These are phyloP conservation scores for Lepidochitona cinerea DNA, from an alignment of 2,888 invertebrate species.

Conservation along the genomic window DNA sequence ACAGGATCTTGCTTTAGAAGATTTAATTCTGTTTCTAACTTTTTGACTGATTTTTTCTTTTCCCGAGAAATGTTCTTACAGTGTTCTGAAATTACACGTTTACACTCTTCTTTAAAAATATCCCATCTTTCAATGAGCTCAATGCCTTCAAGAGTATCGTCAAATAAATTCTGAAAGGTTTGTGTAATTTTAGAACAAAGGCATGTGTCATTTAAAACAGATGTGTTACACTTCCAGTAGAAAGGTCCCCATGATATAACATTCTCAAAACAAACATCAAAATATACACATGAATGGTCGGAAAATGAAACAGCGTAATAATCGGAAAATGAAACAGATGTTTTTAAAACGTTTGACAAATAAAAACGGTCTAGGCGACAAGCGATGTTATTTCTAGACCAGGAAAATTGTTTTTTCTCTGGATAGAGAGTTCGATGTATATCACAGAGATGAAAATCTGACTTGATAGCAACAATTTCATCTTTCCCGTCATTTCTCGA, in stretches of 20 bases:
- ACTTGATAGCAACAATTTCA: not conserved
- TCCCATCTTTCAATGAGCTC: not conserved
- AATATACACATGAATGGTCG: not conserved
- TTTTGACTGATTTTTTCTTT: not conserved
- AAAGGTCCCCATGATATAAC: not conserved
- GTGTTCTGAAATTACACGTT: not conserved
- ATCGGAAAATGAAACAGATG: not conserved
- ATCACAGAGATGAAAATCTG: not conserved
- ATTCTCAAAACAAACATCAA: not conserved
- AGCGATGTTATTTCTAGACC: too few species aligned
- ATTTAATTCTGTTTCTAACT: not conserved
- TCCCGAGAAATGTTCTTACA: not conserved
- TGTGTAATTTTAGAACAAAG: not conserved
- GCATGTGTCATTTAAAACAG: not conserved
- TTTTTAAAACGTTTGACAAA: not conserved
- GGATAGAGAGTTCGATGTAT: not conserved
- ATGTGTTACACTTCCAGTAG: not conserved
- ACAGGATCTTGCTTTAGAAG: not conserved
- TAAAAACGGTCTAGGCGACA: constrained; percentile 3
- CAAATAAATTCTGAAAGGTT: not conserved
- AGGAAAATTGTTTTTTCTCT: not conserved
- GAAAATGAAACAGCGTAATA: not conserved
- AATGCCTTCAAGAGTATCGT: not conserved
- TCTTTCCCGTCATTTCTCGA: not conserved
- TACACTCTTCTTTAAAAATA: not conserved